phyloP scores from a whole-genome alignment of 2,888 invertebrate species.

The Hyposoter didymator region DNA sequence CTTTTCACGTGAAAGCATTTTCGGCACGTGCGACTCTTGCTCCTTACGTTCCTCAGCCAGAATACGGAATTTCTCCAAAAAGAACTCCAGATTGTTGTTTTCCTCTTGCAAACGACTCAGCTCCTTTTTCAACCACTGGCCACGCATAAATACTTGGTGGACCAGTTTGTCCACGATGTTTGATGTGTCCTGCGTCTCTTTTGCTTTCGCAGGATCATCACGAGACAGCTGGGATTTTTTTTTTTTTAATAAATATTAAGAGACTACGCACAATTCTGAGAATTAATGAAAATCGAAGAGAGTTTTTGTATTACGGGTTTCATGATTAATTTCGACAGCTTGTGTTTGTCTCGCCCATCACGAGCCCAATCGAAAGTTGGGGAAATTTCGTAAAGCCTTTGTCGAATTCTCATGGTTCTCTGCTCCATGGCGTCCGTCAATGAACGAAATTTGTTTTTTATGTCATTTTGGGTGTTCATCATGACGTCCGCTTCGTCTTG shows the following conservation, averaged over 20 bases:
- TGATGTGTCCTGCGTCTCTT: slow-evolving; percentile 42
- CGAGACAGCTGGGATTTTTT: slow-evolving; percentile 1
- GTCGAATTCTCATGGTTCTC: slow-evolving; percentile 69
- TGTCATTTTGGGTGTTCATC: slow-evolving; percentile 71
- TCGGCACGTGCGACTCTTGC: slow-evolving; percentile 70
- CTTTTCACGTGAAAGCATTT: slow-evolving; percentile 70
- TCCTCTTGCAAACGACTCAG: slow-evolving; percentile 70
- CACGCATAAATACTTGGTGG: slow-evolving; percentile 71
- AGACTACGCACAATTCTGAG: no score
- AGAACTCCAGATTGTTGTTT: slow-evolving; percentile 68
- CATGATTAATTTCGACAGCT: slow-evolving; percentile 67
- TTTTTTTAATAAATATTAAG: neutral
- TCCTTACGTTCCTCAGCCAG: slow-evolving; percentile 69
- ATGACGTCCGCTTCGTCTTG: slow-evolving; percentile 74
- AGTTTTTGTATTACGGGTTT: slow-evolving; percentile 46
- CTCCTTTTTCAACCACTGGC: slow-evolving; percentile 73
- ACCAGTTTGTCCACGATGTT: slow-evolving; percentile 66
- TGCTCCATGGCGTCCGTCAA: slow-evolving; percentile 68
- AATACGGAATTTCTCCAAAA: slow-evolving; percentile 68
- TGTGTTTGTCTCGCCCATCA: slow-evolving; percentile 67
- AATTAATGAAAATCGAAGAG: neutral
- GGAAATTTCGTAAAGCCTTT: slow-evolving; percentile 70
- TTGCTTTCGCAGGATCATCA: slow-evolving; percentile 40
- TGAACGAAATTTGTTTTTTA: slow-evolving; percentile 70
- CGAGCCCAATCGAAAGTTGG: slow-evolving; percentile 71